Base-by-base conservation (phyloP, 2,888 invertebrate genomes). In the Platypus cylindrus region DNA sequence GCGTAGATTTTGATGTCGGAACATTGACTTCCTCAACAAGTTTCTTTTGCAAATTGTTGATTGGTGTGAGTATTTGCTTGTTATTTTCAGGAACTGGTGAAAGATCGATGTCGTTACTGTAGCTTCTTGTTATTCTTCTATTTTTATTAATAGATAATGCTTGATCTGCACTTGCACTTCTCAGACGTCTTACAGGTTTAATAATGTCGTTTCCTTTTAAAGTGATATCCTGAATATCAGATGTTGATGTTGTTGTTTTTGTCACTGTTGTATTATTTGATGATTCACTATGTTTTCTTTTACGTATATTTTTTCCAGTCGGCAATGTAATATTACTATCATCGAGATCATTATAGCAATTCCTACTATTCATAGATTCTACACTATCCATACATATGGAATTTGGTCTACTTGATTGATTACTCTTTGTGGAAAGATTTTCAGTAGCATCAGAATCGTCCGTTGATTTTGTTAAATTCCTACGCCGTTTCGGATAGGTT, bases 121-220 rank as follows among this genome's bases (percentile, higher is more conserved):
- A 24, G 4, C 4, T 24, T 24, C 12, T 15, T 16, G 14, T 12
- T 5, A 14, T 27, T 13, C 3, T 14, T 22, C 30, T 30, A 9
- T 36, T 38, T 28, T 18, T 17, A 36, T 9, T 17, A 13, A 11
- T 13, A 12, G n/a, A 11, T 3, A 17, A 9, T 24, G 17, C 13
- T 23, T 44, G 39, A 22, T 48, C 47, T 2, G 45, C 43, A 22
- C 45, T 48, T 1, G 39, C 40, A 28, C 49, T 47, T 25, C 48
- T 37, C 16, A 40, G 40, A 7, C 36, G 20, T 33, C 43, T 33
- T 35, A 38, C 13, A 26, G 26, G 9, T 33, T 17, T 11, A 25
- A 12, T 17, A 3, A 11, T n/a, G 14, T 2, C n/a, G 22, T 28
- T 17, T 27, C 22, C 8, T 28, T 24, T 14, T 24, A 9, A 24